Base-by-base conservation (phyloP, 2,797 vertebrate genomes). In the Luscinia luscinia region DNA sequence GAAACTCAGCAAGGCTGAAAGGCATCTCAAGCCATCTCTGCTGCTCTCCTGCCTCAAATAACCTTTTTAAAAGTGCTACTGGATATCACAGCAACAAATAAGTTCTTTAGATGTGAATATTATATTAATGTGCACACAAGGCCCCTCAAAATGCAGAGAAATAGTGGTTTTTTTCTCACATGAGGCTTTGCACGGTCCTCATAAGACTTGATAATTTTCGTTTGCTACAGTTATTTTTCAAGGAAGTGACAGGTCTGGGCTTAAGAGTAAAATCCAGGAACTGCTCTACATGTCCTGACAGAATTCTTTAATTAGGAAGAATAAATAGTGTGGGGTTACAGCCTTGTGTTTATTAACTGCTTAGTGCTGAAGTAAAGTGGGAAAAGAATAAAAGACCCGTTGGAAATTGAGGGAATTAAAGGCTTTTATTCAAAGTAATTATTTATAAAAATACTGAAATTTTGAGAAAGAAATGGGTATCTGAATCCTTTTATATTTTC, bases 161-260 rank as follows among this genome's bases (percentile, higher is more conserved):
- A 46, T 11, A 5, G 20, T 41, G 46, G 0, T 51, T 21, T 46
- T 55, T 58, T 49, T 19, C 26, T 40, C 55, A 9, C 6, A 0
- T 5, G 24, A 59, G 55, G 49, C 9, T 54, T 84, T 62, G 52
- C 45, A 43, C n/a, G n/a, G 21, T 61, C 49, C 17, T 54, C 34
- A 0, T 17, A 93, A 62, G 32, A 34, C 28, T 63, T 55, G 34
- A n/a, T 70, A 7, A 0, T 66, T 88, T 89, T 80, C 1, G 0
- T 80, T 90, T 84, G 80, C 58, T 84, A 23, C 38, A 49, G 57
- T 82, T 92, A 73, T 67, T 94, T 94, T 59, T 90, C 61, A 83
- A 89, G 72, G 72, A 89, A 83, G 63, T 76, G 67, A 77, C 84
- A 95, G 75, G 49, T 84, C 78, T 58, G 70, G n/a, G 59, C 75